Percentiles rank a stretch among this genome's conserved stretches.
These are phyloP conservation scores for Proteles cristata DNA, from an alignment of 2,113 vertebrate species.

Conservation along the genomic window DNA sequence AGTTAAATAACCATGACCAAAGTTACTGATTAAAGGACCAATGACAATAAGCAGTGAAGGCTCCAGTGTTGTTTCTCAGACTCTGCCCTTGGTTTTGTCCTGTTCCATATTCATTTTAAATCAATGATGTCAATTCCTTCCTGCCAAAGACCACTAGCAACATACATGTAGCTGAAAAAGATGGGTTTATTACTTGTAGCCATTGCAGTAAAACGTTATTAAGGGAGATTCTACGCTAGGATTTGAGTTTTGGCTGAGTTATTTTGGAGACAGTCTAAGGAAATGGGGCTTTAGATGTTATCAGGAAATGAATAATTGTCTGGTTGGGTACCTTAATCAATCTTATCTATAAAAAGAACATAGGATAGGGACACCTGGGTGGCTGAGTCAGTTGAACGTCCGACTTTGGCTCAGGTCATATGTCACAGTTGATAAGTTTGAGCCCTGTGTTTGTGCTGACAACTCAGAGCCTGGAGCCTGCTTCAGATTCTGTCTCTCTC, in stretches of 20 bases:
- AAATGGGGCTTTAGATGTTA: not conserved
- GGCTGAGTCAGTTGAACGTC: too few species aligned
- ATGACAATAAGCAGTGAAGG: not conserved
- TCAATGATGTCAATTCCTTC: not conserved
- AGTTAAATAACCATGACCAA: not conserved
- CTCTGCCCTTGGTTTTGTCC: not conserved
- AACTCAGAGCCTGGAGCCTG: too few species aligned
- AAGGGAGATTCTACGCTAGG: not conserved
- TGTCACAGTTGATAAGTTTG: too few species aligned
- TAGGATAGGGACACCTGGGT: too few species aligned
- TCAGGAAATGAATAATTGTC: not conserved
- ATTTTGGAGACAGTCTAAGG: not conserved
- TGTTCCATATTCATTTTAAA: not conserved
- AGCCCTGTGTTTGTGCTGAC: too few species aligned
- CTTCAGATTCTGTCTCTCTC: too few species aligned
- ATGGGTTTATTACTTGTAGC: not conserved
- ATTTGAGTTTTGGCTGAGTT: not conserved
- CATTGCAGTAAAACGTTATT: not conserved
- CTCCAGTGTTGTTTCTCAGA: not conserved
- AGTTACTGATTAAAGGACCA: not conserved
- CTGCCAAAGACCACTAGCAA: not conserved
- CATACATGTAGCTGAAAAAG: not conserved
- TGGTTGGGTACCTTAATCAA: too few species aligned
- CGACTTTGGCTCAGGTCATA: too few species aligned
- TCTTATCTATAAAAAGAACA: not conserved